Evolutionary conservation across 2,113 vertebrate genomes (phyloP), one percentile per base, ranked within the genome.

Genomic region (Myotis yumanensis): DNA sequence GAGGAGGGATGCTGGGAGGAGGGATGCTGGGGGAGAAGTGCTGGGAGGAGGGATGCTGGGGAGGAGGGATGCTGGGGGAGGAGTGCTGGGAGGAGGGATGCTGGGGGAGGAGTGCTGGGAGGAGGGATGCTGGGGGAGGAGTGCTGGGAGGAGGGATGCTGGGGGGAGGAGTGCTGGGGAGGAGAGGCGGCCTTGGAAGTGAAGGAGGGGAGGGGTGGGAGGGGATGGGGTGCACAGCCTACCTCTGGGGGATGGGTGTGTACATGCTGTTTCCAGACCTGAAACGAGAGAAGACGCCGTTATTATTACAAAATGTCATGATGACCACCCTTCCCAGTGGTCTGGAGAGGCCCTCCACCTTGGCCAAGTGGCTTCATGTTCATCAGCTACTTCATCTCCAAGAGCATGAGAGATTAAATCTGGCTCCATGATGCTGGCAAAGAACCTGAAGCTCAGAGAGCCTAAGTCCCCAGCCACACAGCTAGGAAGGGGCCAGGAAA

Each of bases 211-310:
- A 64, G 43, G 2, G 37, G 35, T 15, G 14, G 15, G 8, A 72
- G 51, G 51, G 8, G 4, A 28, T 1, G 20, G 43, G 2, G 22
- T 1, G 1, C 25, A 1, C 22, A 57, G 37, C 89, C 71, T 96
- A 98, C 97, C 97, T 98, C 95, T 95, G 95, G 68, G 97, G 94
- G 66, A 97, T 93, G 0, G 95, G 5, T 0, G 97, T 96, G 59
- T 98, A 98, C 98, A 98, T 98, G 96, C 0, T 46, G 86, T 25
- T 54, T 76, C 30, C 12, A 7, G 88, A 92, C 68, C 97, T 98
- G 85, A 0, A 69, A 30, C 76, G 95, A 84, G 2, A 75, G 87
- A 83, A 35, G 37, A 30, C 22, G 28, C 48, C 68, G 16, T 46
- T 40, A 51, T 76, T 51, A 72, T n/a, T 48, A 57, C 59, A n/a